These are phyloP conservation scores for Platycheirus albimanus DNA, from an alignment of 2,888 invertebrate genomes.

Conservation along the genomic window DNA sequence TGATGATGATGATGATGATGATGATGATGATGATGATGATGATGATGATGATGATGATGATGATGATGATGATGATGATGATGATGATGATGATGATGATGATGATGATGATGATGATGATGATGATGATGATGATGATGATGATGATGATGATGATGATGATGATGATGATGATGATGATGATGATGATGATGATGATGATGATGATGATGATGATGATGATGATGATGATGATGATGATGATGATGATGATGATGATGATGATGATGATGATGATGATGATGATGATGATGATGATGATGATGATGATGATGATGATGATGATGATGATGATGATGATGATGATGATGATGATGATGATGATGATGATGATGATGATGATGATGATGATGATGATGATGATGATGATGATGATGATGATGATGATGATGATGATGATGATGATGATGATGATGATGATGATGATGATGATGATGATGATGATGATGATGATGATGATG, in stretches of 20 bases:
- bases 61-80: slow-evolving; percentile 1
- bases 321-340: slow-evolving; percentile 11
- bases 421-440: slow-evolving; percentile 6
- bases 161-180: slow-evolving; percentile 4
- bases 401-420: slow-evolving; percentile 8
- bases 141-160: slow-evolving; percentile 6
- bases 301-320: slow-evolving; percentile 4
- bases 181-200: slow-evolving; percentile 6
- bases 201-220: slow-evolving; percentile 8
- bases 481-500: slow-evolving; percentile 7
- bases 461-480: slow-evolving; percentile 8
- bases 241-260: slow-evolving; percentile 1
- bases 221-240: slow-evolving; percentile 2
- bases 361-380: slow-evolving; percentile 1
- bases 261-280: slow-evolving; percentile 1
- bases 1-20: slow-evolving; percentile 4
- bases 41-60: slow-evolving; percentile 8
- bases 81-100: slow-evolving; percentile 11
- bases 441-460: slow-evolving; percentile 11
- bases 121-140: slow-evolving; percentile 6
- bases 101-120: slow-evolving; percentile 6
- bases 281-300: slow-evolving; percentile 6
- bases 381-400: slow-evolving; percentile 11
- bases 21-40: slow-evolving; percentile 6
- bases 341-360: slow-evolving; percentile 6